These are phyloP conservation scores for Crematogaster levior DNA, from an alignment of 2,888 invertebrate genomes.

Conservation along the genomic window DNA sequence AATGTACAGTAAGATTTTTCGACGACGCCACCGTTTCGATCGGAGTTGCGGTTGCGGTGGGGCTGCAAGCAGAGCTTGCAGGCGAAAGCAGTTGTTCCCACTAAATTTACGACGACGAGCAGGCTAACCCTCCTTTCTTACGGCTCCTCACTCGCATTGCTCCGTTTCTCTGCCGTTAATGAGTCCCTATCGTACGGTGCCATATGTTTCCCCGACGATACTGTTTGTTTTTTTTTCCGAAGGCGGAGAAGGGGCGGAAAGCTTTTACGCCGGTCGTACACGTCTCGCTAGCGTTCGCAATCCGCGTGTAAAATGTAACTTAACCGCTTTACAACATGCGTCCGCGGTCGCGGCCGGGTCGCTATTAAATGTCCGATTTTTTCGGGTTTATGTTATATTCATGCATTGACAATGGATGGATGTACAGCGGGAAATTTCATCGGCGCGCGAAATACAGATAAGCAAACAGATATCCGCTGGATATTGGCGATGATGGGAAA, in stretches of 20 bases:
- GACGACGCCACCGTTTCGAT: conserved; percentile 51
- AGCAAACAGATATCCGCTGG: conserved; percentile 48
- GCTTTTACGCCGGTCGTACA: conserved; percentile 47
- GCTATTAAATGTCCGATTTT: conserved; percentile 46
- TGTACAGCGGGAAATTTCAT: conserved; percentile 32
- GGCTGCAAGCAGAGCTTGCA: conserved; percentile 49
- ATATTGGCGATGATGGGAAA: conserved; percentile 50
- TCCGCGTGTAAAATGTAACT: conserved; percentile 51
- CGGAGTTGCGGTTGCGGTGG: conserved; percentile 68
- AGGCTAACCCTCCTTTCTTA: conserved; percentile 64
- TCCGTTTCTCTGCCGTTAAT: conserved; percentile 70
- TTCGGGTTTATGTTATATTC: conserved; percentile 52
- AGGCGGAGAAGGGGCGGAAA: not conserved
- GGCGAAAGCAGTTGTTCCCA: conserved; percentile 77
- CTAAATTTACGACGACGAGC: conserved; percentile 76
- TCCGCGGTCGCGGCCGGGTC: not conserved
- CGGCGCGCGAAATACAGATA: conserved; percentile 42
- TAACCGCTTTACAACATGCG: conserved; percentile 44
- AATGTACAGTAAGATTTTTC: conserved; percentile 72
- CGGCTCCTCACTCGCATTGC: conserved; percentile 49
- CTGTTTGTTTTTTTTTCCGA: conserved; percentile 48
- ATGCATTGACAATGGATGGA: conserved; percentile 36
- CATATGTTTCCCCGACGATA: conserved; percentile 70
- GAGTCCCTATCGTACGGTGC: conserved; percentile 73
- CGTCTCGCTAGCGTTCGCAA: conserved; percentile 7